Conservation (phyloP, 2,797 vertebrate species). For the Anomalospiza imberbis region DNA sequence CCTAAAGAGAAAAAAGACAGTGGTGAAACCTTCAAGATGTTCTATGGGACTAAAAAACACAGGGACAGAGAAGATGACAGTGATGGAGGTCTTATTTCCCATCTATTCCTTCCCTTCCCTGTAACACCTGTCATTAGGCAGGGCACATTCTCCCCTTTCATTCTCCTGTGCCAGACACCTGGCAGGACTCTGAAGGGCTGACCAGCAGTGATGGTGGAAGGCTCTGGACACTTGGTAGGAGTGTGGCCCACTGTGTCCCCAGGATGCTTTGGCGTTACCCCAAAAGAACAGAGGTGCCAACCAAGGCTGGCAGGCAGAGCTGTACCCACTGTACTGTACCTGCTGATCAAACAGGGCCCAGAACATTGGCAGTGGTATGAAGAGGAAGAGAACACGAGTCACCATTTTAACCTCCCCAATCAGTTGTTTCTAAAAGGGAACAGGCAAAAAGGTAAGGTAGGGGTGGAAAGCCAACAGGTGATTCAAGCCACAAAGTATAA, state of each 20-base stretch:
- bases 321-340: constrained; percentile 71
- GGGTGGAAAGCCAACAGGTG: background rate
- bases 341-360: constrained; percentile 99
- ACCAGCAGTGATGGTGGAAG: background rate
- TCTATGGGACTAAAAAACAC: background rate
- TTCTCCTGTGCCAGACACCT: background rate
- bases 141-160: background rate
- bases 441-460: background rate
- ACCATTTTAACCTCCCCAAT: constrained; percentile 94
- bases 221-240: background rate
- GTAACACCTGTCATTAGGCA: background rate
- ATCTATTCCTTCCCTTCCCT: background rate
- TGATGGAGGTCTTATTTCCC: background rate
- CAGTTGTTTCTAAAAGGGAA: constrained; percentile 80
- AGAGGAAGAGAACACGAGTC: constrained; percentile 89
- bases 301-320: background rate
- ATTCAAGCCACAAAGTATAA: background rate
- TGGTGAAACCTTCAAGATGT: background rate
- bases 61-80: background rate
- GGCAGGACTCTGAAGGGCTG: background rate
- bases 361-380: constrained; percentile 95
- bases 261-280: background rate
- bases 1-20: constrained; percentile 74
- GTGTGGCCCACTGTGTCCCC: rapidly evolving
- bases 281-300: background rate